Base-by-base conservation (phyloP, 2,797 vertebrate species). In the Hemitrygon akajei region DNA sequence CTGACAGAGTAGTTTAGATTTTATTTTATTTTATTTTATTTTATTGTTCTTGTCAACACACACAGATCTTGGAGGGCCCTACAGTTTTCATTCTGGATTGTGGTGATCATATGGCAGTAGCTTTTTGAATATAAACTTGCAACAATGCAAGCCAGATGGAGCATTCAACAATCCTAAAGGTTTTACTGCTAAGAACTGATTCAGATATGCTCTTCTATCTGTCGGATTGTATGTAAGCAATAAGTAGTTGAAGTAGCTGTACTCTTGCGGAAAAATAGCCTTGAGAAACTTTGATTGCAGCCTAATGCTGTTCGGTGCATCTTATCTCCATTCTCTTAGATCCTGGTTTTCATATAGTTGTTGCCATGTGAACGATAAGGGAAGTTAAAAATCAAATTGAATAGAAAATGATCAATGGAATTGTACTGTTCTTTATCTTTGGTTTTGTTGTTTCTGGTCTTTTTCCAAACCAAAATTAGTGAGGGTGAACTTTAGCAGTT, bases 21-120 rank as follows among this genome's bases (percentile, higher is more conserved):
- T 89, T 58, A 87, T 87, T 63, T 87, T n/a, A 89, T 89, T 63
- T 89, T 58, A 87, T 87, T 63, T 87, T n/a, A 69, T 69, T 87
- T 30, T 87, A 34, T 69, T 89, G 37, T 63, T 18, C 16, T 7
- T 69, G 63, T 37, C 60, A 69, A 56, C 18, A 20, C 0, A 22
- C 18, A 22, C 16, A 86, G 86, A 87, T 58, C 30, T 16, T 63
- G 12, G 14, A 63, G 84, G 34, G 84, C 60, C 30, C 1, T 18
- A 4, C 60, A 37, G n/a, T 89, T 89, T 37, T 69, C 60, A 37
- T 34, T 10, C 3, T 34, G 47, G 47, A 37, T 89, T 34, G 69
- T 89, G 66, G n/a, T 63, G 60, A 89, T n/a, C 86, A 10, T 66
- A 20, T 5, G 30, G 63, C 58, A 87, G 30, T 58, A 58, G 82